Conservation (phyloP, 2,113 vertebrate genomes). For the Bagarius yarrelli region DNA sequence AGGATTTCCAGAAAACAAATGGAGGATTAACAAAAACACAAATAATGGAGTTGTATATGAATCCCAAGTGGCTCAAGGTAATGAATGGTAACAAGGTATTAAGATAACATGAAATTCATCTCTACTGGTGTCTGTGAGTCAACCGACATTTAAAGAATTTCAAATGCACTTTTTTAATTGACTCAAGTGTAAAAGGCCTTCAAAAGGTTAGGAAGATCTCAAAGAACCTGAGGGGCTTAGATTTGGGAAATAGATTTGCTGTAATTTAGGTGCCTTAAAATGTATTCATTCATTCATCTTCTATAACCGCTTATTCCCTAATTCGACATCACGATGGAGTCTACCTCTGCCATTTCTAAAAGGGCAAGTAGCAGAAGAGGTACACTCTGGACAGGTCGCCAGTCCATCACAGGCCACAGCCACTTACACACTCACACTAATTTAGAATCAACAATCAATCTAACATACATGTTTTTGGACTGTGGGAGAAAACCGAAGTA, state of each 20-base stretch:
- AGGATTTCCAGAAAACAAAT: not conserved
- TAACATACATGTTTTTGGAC: too few species aligned
- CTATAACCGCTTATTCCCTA: too few species aligned
- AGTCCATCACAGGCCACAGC: too few species aligned
- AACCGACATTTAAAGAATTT: slow-evolving; percentile 42
- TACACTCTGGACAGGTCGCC: too few species aligned
- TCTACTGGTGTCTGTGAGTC: slow-evolving; percentile 20
- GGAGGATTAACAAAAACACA: not conserved
- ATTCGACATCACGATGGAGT: too few species aligned
- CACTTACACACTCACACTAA: too few species aligned
- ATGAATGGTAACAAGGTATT: too few species aligned
- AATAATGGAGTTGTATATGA: not conserved
- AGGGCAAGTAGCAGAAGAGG: too few species aligned
- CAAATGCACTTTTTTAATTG: slow-evolving; percentile 40
- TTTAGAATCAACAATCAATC: too few species aligned
- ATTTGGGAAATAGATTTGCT: slow-evolving; percentile 19
- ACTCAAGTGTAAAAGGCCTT: slow-evolving; percentile 15
- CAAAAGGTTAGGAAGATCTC: not conserved
- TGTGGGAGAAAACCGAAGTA: too few species aligned
- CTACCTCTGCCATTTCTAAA: too few species aligned
- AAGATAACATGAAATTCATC: too few species aligned
- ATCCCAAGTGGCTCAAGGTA: not conserved
- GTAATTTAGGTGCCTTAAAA: not conserved
- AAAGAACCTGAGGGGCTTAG: not conserved
- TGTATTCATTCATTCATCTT: slow-evolving; percentile 28